Conservation (phyloP, 1,140 invertebrate species). For the Gryllus bimaculatus region DNA sequence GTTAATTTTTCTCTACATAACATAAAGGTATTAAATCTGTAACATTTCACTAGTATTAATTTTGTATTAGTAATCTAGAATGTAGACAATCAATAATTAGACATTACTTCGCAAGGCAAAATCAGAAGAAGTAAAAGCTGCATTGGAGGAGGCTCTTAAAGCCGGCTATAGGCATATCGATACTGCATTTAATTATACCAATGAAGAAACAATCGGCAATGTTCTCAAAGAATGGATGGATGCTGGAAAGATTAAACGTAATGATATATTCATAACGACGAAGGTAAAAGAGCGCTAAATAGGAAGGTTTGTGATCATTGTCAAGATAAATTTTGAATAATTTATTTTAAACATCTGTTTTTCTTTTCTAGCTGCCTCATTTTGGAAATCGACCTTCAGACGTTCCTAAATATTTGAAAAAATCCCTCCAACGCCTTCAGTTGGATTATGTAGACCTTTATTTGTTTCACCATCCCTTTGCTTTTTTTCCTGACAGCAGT, state of each 20-base stretch:
- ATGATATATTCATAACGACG: conserved; percentile 73
- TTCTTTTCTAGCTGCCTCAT: conserved; percentile 22
- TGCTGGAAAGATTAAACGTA: conserved; percentile 53
- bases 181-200: conserved; percentile 70
- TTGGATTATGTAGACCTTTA: conserved; percentile 61
- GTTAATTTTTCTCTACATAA: neutral
- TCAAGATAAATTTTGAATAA: neutral
- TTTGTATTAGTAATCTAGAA: no score
- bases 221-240: conserved; percentile 64
- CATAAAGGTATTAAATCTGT: no score
- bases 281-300: conserved; percentile 44
- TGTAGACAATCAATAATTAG: no score
- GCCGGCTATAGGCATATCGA: conserved; percentile 69
- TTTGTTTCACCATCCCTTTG: conserved; percentile 57
- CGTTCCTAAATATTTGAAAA: conserved; percentile 17
- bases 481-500: conserved; percentile 35
- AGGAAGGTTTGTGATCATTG: neutral
- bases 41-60: no score
- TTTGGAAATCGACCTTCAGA: conserved; percentile 21
- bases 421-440: conserved; percentile 45
- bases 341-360: neutral
- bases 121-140: conserved; percentile 56
- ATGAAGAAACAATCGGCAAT: conserved; percentile 68
- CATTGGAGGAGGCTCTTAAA: conserved; percentile 51
- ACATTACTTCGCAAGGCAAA: conserved; percentile 40